Base-by-base conservation (phyloP, 2,113 vertebrate species). In the Hirundichthys speculiger region DNA sequence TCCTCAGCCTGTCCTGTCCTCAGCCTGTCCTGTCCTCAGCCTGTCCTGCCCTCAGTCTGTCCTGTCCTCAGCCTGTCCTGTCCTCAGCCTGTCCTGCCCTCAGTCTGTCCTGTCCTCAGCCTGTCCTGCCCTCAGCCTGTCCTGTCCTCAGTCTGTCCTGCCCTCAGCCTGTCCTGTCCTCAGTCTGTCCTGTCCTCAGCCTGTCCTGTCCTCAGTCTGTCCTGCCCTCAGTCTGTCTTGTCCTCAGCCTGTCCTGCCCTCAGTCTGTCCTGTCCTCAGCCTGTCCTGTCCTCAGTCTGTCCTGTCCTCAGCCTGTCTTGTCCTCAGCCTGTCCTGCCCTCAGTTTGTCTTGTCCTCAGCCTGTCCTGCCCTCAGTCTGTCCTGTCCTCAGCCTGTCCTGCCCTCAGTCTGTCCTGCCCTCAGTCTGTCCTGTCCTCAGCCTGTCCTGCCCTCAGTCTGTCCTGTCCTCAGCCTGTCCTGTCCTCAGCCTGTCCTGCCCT, bases 101-200 rank as follows among this genome's bases (percentile, higher is more conserved):
- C 18, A 53, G 16, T 13, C 14, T 43, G 41, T 34, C 41, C 25
- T 46, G 13, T 27, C 7, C n/a, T n/a, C n/a, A n/a, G n/a, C n/a
- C n/a, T n/a, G n/a, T n/a, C n/a, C 11, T 20, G 20, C 40, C 22
- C 30, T n/a, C 43, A 67, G 43, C 19, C 55, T 14, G 41, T n/a
- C n/a, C n/a, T n/a, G n/a, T n/a, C n/a, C 16, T 45, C 18, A 53
- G 16, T 13, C 14, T 43, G 41, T 34, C 41, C 11, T 20, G 20
- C 40, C 22, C 30, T n/a, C 43, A 67, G 43, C 19, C 55, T 14
- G 41, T n/a, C n/a, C n/a, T n/a, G n/a, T n/a, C n/a, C 16, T 45
- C 18, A 53, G 16, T 13, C 14, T 43, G 41, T 34, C 41, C 25
- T 46, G 13, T 27, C 7, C 30, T n/a, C 43, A 67, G 43, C 19